Conservation (phyloP, 2,888 invertebrate species). For the Chouioia cunea region DNA sequence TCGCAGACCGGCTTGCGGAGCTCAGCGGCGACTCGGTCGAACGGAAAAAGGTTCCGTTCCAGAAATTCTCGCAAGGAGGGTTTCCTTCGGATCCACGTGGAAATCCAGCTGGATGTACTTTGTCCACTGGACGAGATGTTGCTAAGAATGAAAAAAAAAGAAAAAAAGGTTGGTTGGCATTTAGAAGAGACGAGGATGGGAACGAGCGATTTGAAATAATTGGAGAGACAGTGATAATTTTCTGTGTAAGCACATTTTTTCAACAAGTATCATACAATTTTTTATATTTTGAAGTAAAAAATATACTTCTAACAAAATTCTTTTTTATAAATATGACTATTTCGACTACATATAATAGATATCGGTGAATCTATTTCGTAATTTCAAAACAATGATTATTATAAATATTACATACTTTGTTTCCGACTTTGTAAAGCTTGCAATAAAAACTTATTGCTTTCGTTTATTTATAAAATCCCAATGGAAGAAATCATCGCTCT, state of each 20-base stretch:
- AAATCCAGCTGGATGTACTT: no score
- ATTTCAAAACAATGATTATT: slow-evolving; percentile 22
- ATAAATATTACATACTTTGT: slow-evolving; percentile 29
- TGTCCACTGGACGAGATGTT: no score
- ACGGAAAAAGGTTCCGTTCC: no score
- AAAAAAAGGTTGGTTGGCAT: no score
- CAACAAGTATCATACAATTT: slow-evolving; percentile 40
- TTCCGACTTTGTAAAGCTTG: slow-evolving; percentile 10
- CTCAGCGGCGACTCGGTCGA: no score
- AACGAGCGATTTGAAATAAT: background rate
- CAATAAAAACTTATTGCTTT: background rate
- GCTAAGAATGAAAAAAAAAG: no score
- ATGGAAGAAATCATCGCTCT: slow-evolving; percentile 1
- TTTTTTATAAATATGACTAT: slow-evolving; percentile 32
- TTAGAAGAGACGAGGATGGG: background rate
- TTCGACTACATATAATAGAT: slow-evolving; percentile 9
- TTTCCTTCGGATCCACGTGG: no score
- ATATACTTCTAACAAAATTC: slow-evolving; percentile 39
- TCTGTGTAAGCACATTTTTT: slow-evolving; percentile 35
- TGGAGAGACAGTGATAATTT: slow-evolving; percentile 24
- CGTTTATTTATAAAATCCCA: slow-evolving; percentile 1
- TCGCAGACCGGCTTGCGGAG: no score
- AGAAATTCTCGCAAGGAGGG: no score
- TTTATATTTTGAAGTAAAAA: slow-evolving; percentile 37
- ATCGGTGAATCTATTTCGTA: slow-evolving; percentile 7